Evolutionary conservation across 2,888 invertebrate genomes (phyloP), one percentile per base, ranked within the genome.

Genomic region (Tuta absoluta): DNA sequence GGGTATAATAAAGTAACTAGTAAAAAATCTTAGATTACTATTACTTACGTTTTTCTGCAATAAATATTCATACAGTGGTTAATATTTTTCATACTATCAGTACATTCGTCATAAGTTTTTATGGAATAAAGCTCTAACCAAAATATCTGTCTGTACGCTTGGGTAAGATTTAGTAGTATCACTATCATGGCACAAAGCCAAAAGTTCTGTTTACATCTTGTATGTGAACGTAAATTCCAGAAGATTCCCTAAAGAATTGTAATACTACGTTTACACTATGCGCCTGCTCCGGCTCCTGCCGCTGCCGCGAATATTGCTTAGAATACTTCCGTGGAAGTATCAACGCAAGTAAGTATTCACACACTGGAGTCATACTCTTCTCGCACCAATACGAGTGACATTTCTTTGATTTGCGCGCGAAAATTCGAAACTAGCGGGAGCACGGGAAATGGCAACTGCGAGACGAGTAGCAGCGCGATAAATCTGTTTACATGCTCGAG

Each of bases 41-140:
- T 1, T 53, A 53, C 51, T 53, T 53, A 53, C 51, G 12, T 53
- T 53, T 53, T 24, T 53, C 51, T 53, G 51, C 23, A 53, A 53
- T 21, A 49, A 19, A 11, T 21, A 23, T 45, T 45, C 45, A n/a
- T 45, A 17, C 1, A 3, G n/a, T 45, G 4, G 17, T 45, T 45
- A 45, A n/a, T 45, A 41, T 17, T 45, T n/a, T 7, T 45, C 3
- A 17, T 17, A 45, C 7, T n/a, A 4, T 45, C 14, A 41, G 3
- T 14, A 37, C 5, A 37, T 12, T 11, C 12, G 37, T 33, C 12
- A 45, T 45, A 48, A 1, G 17, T 2, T 17, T 10, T 7, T 0
- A 49, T 5, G n/a, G n/a, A 8, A 49, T 10, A 17, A 49, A 10
- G n/a, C 11, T 12, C 17, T 23, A 23, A 8, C 51, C 21, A 23